A percentile compares a stretch with the other conserved stretches of the same genome.
These are phyloP conservation scores for Archips xylosteana DNA, from an alignment of 2,888 invertebrate species.

Conservation along the genomic window DNA sequence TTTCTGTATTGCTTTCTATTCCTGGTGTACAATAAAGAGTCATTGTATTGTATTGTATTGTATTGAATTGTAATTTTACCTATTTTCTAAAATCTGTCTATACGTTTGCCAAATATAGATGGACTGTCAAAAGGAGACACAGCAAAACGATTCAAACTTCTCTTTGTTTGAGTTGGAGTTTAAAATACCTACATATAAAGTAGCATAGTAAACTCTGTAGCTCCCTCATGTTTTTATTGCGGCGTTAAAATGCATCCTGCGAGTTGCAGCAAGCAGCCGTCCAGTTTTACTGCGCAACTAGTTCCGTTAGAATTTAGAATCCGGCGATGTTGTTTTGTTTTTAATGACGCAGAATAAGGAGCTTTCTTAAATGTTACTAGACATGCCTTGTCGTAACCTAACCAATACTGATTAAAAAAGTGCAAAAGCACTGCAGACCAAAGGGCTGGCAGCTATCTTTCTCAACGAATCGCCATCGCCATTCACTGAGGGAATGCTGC, in stretches of 20 bases:
- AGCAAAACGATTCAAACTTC: not conserved
- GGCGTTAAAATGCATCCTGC: slow-evolving; percentile 20
- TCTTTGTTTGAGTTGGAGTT: not conserved
- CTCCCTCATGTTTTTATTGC: slow-evolving; percentile 29
- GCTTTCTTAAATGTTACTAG: not conserved
- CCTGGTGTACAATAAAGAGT: too few relatives aligned
- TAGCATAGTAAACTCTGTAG: not conserved
- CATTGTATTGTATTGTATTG: too few relatives aligned
- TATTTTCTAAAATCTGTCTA: too few relatives aligned
- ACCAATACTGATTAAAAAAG: too few relatives aligned
- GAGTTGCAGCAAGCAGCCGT: slow-evolving; percentile 23
- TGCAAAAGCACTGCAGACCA: too few relatives aligned
- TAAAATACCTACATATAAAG: not conserved
- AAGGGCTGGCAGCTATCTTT: too few relatives aligned
- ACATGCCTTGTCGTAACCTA: not conserved
- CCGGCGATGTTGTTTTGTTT: slow-evolving; percentile 2
- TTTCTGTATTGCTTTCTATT: too few relatives aligned
- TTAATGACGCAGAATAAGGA: slow-evolving; percentile 3
- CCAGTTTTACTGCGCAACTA: slow-evolving; percentile 24
- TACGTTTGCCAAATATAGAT: too few relatives aligned
- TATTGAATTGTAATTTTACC: too few relatives aligned
- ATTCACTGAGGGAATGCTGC: too few relatives aligned
- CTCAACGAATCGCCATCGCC: too few relatives aligned
- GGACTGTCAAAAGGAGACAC: too few relatives aligned
- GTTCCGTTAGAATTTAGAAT: slow-evolving; percentile 5